A percentile compares a stretch with the other conserved stretches of the same genome.
Evolutionary conservation across 64 coral and sea anemone species (phyloP).

Genomic region (Catalaphyllia jardinei): DNA sequence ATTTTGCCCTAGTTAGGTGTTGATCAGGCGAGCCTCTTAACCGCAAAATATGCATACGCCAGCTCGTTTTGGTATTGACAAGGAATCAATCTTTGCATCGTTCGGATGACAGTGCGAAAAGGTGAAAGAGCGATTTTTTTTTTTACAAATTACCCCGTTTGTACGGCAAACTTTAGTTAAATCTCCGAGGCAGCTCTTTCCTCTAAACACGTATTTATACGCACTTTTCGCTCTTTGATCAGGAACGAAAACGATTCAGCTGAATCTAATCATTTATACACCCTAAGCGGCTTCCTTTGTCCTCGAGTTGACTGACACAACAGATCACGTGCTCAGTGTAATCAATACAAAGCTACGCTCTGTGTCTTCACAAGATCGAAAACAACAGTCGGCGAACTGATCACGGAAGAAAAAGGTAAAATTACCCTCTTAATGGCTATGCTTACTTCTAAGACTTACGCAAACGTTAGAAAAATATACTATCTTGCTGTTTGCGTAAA

Average conservation of each 20-base stretch:
- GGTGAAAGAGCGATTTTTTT: no score
- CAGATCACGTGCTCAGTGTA: conserved; percentile 21
- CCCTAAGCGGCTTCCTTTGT: conserved; percentile 19
- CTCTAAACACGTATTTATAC: no score
- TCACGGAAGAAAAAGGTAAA: conserved; percentile 22
- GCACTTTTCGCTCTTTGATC: not conserved
- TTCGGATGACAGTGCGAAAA: no score
- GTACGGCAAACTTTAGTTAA: no score
- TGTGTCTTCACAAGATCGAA: conserved; percentile 12
- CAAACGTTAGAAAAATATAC: conserved; percentile 8
- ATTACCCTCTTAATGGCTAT: not conserved
- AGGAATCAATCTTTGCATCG: no score
- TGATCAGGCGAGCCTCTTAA: no score
- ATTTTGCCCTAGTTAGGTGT: no score
- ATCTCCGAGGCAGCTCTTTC: no score
- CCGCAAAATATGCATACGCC: no score
- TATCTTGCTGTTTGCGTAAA: not conserved
- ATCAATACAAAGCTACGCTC: conserved; percentile 45
- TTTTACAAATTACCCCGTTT: no score
- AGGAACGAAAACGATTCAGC: not conserved
- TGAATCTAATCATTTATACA: not conserved
- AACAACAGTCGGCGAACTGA: conserved; percentile 2
- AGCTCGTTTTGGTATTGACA: no score
- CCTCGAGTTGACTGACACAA: conserved; percentile 24
- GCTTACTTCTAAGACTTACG: not conserved